Evolutionary conservation across 1,140 invertebrate genomes (phyloP).

Genomic region (Schlechtendalia chinensis): DNA sequence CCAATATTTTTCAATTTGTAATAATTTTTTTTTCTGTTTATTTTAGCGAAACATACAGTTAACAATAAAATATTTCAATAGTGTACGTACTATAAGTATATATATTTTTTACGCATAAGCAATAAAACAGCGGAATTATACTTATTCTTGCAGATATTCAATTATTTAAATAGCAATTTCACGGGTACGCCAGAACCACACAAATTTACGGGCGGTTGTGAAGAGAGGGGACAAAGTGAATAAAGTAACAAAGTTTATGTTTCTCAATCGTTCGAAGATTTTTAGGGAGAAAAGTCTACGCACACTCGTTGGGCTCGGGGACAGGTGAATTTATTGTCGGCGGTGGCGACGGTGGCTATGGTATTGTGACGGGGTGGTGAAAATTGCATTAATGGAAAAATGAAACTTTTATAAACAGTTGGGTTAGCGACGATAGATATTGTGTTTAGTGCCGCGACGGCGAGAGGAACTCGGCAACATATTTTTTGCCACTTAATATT

Average conservation of each 20-base stretch:
- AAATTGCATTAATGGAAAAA: slow-evolving; percentile 46
- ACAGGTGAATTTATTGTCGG: slow-evolving; percentile 43
- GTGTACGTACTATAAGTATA: too few relatives aligned
- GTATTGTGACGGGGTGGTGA: neutral
- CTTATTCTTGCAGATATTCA: slow-evolving; percentile 15
- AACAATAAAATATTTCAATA: too few relatives aligned
- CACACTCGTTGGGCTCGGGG: slow-evolving; percentile 12
- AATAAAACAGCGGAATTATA: slow-evolving; percentile 21
- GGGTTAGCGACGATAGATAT: neutral
- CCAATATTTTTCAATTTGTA: too few relatives aligned
- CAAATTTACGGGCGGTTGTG: neutral
- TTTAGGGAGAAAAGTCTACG: slow-evolving; percentile 29
- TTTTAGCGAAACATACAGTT: too few relatives aligned
- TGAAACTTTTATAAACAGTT: slow-evolving; percentile 46
- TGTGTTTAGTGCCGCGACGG: neutral
- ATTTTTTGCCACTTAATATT: slow-evolving; percentile 36
- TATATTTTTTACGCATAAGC: neutral
- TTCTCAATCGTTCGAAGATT: slow-evolving; percentile 44
- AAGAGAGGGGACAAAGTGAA: slow-evolving; percentile 13
- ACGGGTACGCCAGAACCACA: neutral
- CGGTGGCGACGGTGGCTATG: neutral
- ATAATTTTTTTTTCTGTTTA: too few relatives aligned
- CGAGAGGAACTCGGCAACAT: slow-evolving; percentile 10
- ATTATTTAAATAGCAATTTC: slow-evolving; percentile 48
- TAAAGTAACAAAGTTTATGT: slow-evolving; percentile 43